Evolutionary conservation across 2,888 invertebrate genomes (phyloP), one percentile per base, ranked within the genome.

Genomic region (Sesia apiformis): DNA sequence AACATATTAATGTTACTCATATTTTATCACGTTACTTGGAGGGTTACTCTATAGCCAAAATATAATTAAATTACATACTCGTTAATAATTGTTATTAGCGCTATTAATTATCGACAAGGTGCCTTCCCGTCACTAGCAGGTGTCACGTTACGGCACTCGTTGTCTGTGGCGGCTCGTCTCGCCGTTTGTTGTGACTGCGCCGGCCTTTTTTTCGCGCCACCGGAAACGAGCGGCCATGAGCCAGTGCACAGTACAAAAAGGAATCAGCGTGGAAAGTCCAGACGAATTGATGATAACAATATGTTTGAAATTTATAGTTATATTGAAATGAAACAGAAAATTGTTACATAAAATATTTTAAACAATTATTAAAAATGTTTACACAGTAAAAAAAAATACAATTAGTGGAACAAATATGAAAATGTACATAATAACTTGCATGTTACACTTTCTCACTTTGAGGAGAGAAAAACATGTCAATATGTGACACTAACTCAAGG

Each of bases 141-240:
- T 77, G 76, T 75, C 64, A 57, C 57, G 67, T 72, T 73, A 70
- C 67, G 59, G 63, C 62, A 61, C 63, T 63, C 63, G n/a, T 57
- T 61, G 62, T 61, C 62, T 57, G 60, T 59, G 52, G 57, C 55
- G 23, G 23, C 23, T 23, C 52, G 53, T 66, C 64, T 66, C 62
- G 57, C 57, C 56, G 69, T 64, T 76, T 72, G 69, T 72, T 68
- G 66, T 69, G 69, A 66, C 67, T 66, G 63, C 53, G 59, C 63
- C 53, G 58, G 56, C 58, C 63, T 62, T 70, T 71, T 67, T 57
- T 61, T 58, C 63, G 61, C 57, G 41, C 54, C 56, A 57, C 54
- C 71, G 74, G 76, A 74, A 72, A 63, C 65, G 61, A 53, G 50
- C 62, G 62, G 59, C 61, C 66, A 65, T 60, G 61, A 60, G 63